Base-by-base conservation (phyloP, 2,113 vertebrate genomes). In the Australoheros scitulus region DNA sequence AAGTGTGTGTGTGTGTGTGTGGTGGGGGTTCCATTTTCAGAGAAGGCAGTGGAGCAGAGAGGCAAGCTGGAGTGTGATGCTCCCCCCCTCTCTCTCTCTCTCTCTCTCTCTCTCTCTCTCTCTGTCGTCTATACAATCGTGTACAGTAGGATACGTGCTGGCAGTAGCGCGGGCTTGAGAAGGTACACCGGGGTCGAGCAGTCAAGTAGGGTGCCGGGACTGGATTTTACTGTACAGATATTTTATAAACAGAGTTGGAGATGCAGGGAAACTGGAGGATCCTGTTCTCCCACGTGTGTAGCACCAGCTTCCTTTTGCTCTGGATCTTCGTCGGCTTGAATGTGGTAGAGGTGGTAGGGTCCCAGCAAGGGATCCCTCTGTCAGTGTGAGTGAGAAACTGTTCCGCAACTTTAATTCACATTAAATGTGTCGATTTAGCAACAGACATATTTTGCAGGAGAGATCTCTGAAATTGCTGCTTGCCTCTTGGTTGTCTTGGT, bases 291-390 rank as follows among this genome's bases (percentile, higher is more conserved):
- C 94, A 89, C 90, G 92, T 89, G 93, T 94, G 92, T 87, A 72
- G 93, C 83, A 79, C 64, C 11, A 78, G 90, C 86, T 88, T 94
- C 80, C 88, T 94, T 74, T 61, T 96, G 77, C 91, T 96, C 84
- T 97, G 96, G 95, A 94, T 96, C 87, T 93, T 94, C 84, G 89
- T 96, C 87, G 95, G 95, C 87, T 88, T 95, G 77, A 91, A 95
- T 78, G 92, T 96, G 93, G 91, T 94, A 94, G 94, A 94, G 89
- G 96, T 93, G 93, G 94, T 95, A 91, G 97, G 95, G 91, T 96
- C 98, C 89, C 97, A 98, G 96, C 97, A 97, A 96, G 98, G 97
- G 93, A 99, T 99, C 91, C 98, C 98, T 87, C 95, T 98, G 83
- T 98, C 98, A 83, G 95, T 95, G 95, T 96, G 90, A 96, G 95